Base-by-base conservation (phyloP, 2,888 invertebrate genomes). In the Arge pagana region DNA sequence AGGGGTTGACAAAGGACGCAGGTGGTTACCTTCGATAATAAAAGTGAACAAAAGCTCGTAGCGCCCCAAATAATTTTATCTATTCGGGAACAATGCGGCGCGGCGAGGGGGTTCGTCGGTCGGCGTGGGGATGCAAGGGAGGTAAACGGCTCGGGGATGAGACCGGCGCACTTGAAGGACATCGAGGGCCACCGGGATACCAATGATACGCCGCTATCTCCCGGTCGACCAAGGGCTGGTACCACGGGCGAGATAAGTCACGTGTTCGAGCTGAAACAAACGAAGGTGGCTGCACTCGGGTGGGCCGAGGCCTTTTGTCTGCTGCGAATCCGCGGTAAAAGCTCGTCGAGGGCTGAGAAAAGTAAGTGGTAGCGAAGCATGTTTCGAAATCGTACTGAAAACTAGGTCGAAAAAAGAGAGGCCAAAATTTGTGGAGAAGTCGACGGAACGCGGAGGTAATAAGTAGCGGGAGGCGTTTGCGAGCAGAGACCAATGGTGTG, bases 221-320 rank as follows among this genome's bases (percentile, higher is more conserved):
- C 18, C 28, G 19, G 30, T 18, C 30, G 42, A 7, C 42, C 42
- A 21, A 45, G 35, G 13, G 45, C 45, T 45, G 45, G 33, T 45
- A 35, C 45, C 33, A 35, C 23, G 45, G 23, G 33, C 45, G 45
- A 45, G 45, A 45, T 45, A 45, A 45, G 45, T 45, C 45, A 45
- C 45, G 45, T 45, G 45, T 33, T 45, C 35, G 21, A 23, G 21
- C 33, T 45, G 21, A 33, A 45, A 45, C 33, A 33, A 33, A 26
- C 21, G 23, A 33, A 23, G 28, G 30, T 42, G 18, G 18, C 18
- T 13, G 18, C 8, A 30, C 16, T 10, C 36, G 23, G 24, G 18
- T 8, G 6, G 30, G 33, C 23, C 13, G 35, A 6, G 23, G 8
- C 18, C 11, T 15, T 23, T 45, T 45, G n/a, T n/a, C n/a, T n/a